Evolutionary conservation across 2,888 invertebrate species (phyloP), one percentile per base, ranked within the genome.

Genomic region (Sylvicola cinctus): DNA sequence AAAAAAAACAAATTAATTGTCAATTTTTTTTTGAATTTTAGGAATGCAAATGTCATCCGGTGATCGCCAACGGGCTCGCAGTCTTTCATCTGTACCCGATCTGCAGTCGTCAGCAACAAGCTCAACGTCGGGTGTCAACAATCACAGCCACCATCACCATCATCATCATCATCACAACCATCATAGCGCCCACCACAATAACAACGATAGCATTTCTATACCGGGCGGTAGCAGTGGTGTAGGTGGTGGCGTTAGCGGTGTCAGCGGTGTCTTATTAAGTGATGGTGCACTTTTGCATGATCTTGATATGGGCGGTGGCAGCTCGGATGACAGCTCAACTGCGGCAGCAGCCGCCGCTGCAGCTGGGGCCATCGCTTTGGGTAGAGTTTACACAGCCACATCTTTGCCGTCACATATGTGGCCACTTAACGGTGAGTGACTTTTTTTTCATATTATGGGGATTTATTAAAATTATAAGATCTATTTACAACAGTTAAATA

Each of bases 341-440:
- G 28, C 28, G n/a, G 51, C 55, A 34, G 41, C 55, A 39, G 15
- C 30, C 16, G 51, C 55, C 32, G 50, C 52, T 27, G 40, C 40
- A 20, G 51, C 44, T 16, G 41, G 48, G 36, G 47, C 46, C 40
- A 61, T 74, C 42, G 70, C 74, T 37, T 64, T 77, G 33, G 77
- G 81, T 39, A 65, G 83, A 42, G 83, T 84, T 25, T 84, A 81
- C 51, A 77, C 84, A 39, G 83, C 85, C 47, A 84, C 85, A 58
- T 85, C 84, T 47, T 64, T 85, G 62, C 85, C 85, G 52, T 81
- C 84, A 46, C 85, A 85, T 61, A 83, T 87, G 64, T 85, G 84
- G 83, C 83, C 85, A 46, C 66, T 85, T 49, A 84, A 87, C 59
- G 85, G 83, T 83, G 55, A 73, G 75, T 61, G 2, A 27, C 14